A percentile compares a stretch with the other conserved stretches of the same genome.
These are phyloP conservation scores for Heterohyrax brucei DNA, from an alignment of 2,797 vertebrate genomes.

Conservation along the genomic window DNA sequence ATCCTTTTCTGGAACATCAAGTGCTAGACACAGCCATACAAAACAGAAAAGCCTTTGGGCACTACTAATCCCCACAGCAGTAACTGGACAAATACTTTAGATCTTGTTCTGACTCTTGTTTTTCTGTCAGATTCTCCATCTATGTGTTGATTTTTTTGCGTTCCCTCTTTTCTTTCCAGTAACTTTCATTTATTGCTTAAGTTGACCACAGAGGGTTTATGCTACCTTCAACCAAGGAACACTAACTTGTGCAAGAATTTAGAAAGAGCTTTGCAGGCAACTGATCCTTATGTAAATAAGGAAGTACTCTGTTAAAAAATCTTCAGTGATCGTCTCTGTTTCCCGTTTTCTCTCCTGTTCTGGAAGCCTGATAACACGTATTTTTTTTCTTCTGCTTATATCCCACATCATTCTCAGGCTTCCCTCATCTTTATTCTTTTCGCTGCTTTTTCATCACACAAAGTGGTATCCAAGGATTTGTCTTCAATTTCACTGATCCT, in stretches of 20 bases:
- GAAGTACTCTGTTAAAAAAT: too few species aligned
- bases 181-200: background rate
- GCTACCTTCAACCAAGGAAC: background rate
- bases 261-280: background rate
- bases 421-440: too few species aligned
- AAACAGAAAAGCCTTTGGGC: background rate
- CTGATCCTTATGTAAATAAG: background rate
- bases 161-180: background rate
- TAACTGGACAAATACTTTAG: background rate
- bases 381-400: too few species aligned
- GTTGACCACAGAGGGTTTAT: background rate
- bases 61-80: rapidly evolving
- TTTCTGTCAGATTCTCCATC: background rate
- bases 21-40: rapidly evolving
- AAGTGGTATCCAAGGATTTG: too few species aligned
- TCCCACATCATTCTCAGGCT: too few species aligned
- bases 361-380: too few species aligned
- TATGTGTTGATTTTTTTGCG: rapidly evolving
- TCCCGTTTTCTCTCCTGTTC: too few species aligned
- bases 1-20: too few species aligned
- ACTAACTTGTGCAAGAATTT: background rate
- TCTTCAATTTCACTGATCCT: too few species aligned
- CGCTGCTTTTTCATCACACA: too few species aligned
- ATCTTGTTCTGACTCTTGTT: background rate
- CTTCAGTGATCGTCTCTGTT: too few species aligned